Conservation (phyloP, 2,888 invertebrate genomes). For the Agapetus fuscipes region DNA sequence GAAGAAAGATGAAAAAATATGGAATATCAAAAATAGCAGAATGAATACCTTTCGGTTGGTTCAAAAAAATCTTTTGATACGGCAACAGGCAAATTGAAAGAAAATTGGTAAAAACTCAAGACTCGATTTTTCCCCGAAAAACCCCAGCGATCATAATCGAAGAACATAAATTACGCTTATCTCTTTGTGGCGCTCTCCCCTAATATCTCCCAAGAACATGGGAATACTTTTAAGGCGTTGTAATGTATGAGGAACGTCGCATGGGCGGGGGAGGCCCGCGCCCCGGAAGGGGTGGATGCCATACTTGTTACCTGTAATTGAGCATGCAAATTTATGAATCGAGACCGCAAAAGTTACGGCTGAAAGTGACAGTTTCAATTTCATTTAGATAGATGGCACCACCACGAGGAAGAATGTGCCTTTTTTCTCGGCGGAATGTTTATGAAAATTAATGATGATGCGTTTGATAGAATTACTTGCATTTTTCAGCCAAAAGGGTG, state of each 20-base stretch:
- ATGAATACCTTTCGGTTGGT: no score
- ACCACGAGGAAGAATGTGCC: constrained; percentile 1
- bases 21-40: no score
- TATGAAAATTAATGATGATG: constrained; percentile 6
- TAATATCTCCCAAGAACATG: constrained; percentile 18
- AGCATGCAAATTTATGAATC: constrained; percentile 20
- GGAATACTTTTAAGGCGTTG: constrained; percentile 22
- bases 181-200: constrained; percentile 20
- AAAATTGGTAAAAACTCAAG: constrained; percentile 6
- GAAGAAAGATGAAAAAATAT: no score
- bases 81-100: no score
- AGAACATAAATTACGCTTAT: constrained; percentile 21
- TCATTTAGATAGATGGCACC: constrained; percentile 12
- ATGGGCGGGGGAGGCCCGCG: constrained; percentile 3
- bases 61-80: no score
- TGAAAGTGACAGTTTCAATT: constrained; percentile 12
- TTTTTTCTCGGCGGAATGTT: constrained; percentile 7
- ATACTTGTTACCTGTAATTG: constrained; percentile 5
- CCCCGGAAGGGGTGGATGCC: not conserved
- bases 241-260: constrained; percentile 16
- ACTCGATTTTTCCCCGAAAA: constrained; percentile 2
- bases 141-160: constrained; percentile 20
- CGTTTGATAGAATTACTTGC: no score
- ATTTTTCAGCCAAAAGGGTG: no score
- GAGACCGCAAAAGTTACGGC: constrained; percentile 6